Evolutionary conservation across 2,113 vertebrate genomes (phyloP).

Genomic region (Pionites leucogaster): DNA sequence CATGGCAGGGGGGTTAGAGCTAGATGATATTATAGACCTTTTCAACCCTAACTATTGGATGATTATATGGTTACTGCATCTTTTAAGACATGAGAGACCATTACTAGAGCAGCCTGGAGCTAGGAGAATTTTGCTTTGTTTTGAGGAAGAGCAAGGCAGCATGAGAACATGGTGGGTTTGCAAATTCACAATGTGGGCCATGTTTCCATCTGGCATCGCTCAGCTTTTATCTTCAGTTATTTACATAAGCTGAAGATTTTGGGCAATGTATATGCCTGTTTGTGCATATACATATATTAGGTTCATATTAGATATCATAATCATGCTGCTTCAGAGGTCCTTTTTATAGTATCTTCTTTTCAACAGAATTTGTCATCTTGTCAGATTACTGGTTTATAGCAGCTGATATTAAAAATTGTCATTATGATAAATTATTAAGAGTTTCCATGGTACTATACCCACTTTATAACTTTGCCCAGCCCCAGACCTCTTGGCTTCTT

Average conservation of each 20-base stretch:
- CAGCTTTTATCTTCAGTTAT: not conserved
- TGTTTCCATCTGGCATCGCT: not conserved
- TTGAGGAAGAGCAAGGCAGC: not conserved
- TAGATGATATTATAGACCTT: not conserved
- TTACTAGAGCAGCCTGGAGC: not conserved
- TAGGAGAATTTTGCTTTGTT: not conserved
- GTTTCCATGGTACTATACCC: not conserved
- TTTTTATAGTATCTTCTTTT: not conserved
- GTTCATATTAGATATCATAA: not conserved
- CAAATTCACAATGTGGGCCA: no score
- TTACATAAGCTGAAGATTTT: not conserved
- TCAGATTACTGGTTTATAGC: not conserved
- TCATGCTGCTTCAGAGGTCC: not conserved
- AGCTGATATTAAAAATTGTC: not conserved
- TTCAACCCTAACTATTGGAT: not conserved
- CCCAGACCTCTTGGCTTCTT: not conserved
- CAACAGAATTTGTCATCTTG: not conserved
- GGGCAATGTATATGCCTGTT: not conserved
- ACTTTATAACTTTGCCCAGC: not conserved
- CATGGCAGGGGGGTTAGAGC: not conserved
- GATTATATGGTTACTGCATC: not conserved
- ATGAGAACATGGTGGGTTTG: not conserved
- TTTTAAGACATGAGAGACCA: not conserved
- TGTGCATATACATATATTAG: not conserved
- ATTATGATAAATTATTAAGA: not conserved